A percentile compares a stretch with the other conserved stretches of the same genome.
Conservation (phyloP, 1,140 invertebrate genomes). For the Ridgeia piscesae region DNA sequence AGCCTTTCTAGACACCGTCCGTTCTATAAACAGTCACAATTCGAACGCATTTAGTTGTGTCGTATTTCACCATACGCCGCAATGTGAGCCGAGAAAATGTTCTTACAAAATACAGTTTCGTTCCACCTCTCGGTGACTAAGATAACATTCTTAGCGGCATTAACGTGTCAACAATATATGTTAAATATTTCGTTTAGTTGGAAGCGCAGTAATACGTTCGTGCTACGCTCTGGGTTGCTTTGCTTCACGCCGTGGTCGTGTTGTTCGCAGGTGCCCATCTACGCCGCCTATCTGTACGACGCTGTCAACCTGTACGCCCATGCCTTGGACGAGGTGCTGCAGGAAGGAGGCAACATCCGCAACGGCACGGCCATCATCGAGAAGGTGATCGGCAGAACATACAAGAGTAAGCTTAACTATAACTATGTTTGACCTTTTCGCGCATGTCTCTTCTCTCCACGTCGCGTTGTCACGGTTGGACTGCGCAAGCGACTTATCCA, state of each 20-base stretch:
- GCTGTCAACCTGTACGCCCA: constrained; percentile 88
- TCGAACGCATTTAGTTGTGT: neutral
- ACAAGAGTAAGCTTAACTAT: constrained; percentile 65
- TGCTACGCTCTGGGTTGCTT: neutral
- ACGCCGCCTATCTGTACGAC: constrained; percentile 95
- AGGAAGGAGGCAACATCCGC: constrained; percentile 66
- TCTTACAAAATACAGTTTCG: too few species aligned
- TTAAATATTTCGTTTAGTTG: too few species aligned
- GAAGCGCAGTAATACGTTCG: too few species aligned
- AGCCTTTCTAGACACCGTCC: too few species aligned
- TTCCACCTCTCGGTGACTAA: too few species aligned
- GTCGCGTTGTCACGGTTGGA: neutral
- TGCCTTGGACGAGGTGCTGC: constrained; percentile 76
- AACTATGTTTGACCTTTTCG: neutral
- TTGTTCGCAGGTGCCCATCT: constrained; percentile 74
- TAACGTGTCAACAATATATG: too few species aligned
- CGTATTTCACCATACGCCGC: too few species aligned
- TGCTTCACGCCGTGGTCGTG: neutral
- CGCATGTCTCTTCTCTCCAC: neutral
- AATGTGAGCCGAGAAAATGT: too few species aligned
- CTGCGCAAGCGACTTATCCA: neutral
- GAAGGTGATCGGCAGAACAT: constrained; percentile 71
- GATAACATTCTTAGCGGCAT: too few species aligned
- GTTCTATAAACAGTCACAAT: neutral
- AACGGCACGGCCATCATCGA: constrained; percentile 64